Base-by-base conservation (phyloP, 2,797 vertebrate genomes). In the Trachops cirrhosus region DNA sequence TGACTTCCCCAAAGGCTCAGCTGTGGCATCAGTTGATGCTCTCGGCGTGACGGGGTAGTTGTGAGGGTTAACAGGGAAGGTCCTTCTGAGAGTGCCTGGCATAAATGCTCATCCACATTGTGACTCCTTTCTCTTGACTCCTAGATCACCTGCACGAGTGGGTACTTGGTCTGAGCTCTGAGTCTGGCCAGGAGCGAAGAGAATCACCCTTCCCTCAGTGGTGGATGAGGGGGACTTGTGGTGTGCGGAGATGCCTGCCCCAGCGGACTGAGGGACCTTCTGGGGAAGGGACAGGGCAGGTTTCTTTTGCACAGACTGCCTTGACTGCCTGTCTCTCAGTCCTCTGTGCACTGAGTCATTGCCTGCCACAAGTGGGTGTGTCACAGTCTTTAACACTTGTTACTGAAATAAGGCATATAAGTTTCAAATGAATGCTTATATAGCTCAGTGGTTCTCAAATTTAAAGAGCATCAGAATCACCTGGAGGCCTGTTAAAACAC, bases 391-490 rank as follows among this genome's bases (percentile, higher is more conserved):
- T 46, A 64, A 32, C 46, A 9, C 8, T 39, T 84, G 29, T 57
- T 46, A 62, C 41, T 50, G 15, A 50, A 22, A 48, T 18, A 39
- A 32, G 64, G 29, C n/a, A 62, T 10, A 0, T 1, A 26, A 9
- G n/a, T 62, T 93, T 91, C 44, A 26, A 32, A 18, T n/a, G 68
- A 71, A n/a, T 32, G 37, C 48, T 62, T 82, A 32, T 10, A 16
- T n/a, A 85, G 52, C 22, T 15, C 2, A 24, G 39, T 18, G 39
- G 84, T 78, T 86, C 67, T 70, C 16, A 48, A 39, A 32, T 77
- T 46, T 71, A 86, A 39, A 34, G 52, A 78, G 24, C 39, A 77
- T 44, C 57, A 67, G 78, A 93, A 46, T 68, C 52, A 73, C 54
- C 68, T 22, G 5, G 29, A 71, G 59, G 11, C 9, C 44, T 18